A percentile compares a stretch with the other conserved stretches of the same genome.
phyloP scores from a whole-genome alignment of 37 sponge, comb jelly and placozoan genomes.

The Spongilla lacustris region DNA sequence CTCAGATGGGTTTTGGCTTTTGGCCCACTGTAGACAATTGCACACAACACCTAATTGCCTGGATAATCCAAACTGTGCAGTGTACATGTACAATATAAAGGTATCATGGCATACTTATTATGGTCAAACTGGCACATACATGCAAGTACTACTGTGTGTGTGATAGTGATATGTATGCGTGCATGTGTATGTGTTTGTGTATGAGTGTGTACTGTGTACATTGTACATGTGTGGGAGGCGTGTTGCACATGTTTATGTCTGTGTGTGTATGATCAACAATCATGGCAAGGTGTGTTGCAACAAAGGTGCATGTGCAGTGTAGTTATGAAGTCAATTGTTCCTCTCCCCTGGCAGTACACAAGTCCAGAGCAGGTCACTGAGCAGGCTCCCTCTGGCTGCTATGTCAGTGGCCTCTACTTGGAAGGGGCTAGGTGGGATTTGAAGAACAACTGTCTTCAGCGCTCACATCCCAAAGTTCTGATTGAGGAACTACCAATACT shows the following conservation, averaged over 20 bases:
- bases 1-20: too few relatives aligned
- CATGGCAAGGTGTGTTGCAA: background rate
- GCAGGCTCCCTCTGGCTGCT: constrained; percentile 93
- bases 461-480: constrained; percentile 90
- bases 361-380: constrained; percentile 81
- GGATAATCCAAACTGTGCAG: too few relatives aligned
- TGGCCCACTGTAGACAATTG: too few relatives aligned
- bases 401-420: constrained; percentile 91
- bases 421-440: constrained; percentile 95
- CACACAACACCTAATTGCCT: too few relatives aligned
- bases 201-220: too few relatives aligned
- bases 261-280: background rate
- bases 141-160: too few relatives aligned
- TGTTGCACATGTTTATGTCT: background rate
- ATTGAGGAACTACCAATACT: constrained; percentile 96
- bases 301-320: too few relatives aligned
- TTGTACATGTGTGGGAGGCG: too few relatives aligned
- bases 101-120: too few relatives aligned
- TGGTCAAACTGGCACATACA: too few relatives aligned
- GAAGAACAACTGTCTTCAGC: constrained; percentile 72
- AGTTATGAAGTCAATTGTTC: background rate
- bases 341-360: constrained; percentile 44
- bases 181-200: constrained; percentile 18
- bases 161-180: background rate
- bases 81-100: too few relatives aligned